Conservation (phyloP, 2,113 vertebrate genomes). For the Callaeas wilsoni region DNA sequence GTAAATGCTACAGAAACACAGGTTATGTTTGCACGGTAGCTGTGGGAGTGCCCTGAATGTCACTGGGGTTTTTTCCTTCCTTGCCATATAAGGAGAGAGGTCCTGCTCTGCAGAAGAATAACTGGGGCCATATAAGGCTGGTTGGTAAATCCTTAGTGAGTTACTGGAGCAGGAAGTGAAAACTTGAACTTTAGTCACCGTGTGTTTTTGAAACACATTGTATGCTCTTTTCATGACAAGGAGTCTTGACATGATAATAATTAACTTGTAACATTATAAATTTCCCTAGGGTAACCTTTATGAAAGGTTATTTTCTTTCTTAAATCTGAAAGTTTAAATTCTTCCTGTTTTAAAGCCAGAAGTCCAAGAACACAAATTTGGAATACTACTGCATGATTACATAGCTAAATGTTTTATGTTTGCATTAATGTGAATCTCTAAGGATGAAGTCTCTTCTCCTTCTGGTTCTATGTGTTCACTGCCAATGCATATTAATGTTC, state of each 20-base stretch:
- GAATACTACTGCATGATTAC: background rate
- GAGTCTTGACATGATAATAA: slow-evolving; percentile 37
- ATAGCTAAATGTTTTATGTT: background rate
- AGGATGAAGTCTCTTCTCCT: background rate
- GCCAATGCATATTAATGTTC: background rate
- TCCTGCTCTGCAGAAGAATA: slow-evolving; percentile 45
- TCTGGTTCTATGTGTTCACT: background rate
- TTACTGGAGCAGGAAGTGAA: slow-evolving; percentile 57
- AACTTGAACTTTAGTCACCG: slow-evolving; percentile 54
- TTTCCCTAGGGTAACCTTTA: background rate
- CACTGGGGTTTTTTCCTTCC: slow-evolving; percentile 44
- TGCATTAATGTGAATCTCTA: background rate
- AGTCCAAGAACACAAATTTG: background rate
- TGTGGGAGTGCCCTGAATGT: slow-evolving; percentile 67
- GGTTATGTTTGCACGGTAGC: slow-evolving; percentile 48
- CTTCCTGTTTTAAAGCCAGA: background rate
- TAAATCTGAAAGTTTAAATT: background rate
- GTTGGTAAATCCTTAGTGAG: slow-evolving; percentile 8
- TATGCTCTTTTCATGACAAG: background rate
- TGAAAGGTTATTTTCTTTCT: background rate
- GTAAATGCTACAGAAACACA: background rate
- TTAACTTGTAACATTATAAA: slow-evolving; percentile 8
- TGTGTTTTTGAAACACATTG: background rate
- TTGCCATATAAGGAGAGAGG: slow-evolving; percentile 83
- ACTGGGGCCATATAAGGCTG: slow-evolving; percentile 54